These are phyloP conservation scores for Scaptomyza tumidula DNA, from an alignment of 2,888 invertebrate species.

Conservation along the genomic window DNA sequence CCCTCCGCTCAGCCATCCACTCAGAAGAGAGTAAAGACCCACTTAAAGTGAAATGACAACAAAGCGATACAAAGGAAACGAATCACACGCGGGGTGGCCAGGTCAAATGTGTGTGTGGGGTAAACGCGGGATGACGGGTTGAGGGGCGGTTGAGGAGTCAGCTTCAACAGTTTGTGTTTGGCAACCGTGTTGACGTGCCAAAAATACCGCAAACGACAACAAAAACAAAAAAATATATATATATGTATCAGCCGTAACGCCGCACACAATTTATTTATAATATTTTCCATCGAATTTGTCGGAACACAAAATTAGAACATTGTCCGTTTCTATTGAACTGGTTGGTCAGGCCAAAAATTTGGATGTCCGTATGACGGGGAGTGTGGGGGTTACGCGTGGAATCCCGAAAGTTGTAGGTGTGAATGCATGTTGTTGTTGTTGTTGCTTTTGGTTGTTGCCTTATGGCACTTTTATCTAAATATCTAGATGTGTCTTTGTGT, in stretches of 20 bases:
- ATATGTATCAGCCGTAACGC: constrained; percentile 28
- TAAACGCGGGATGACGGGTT: background rate
- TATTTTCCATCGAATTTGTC: constrained; percentile 56
- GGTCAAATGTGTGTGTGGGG: background rate
- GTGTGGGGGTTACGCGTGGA: background rate
- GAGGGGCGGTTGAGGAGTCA: background rate
- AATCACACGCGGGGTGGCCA: constrained; percentile 7
- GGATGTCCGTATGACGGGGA: background rate
- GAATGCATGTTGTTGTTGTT: background rate
- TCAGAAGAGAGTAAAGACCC: constrained; percentile 35
- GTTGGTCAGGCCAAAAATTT: background rate
- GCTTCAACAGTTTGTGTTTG: background rate
- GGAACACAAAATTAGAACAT: constrained; percentile 53
- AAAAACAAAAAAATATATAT: background rate
- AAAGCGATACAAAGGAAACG: constrained; percentile 39
- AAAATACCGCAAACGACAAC: constrained; percentile 54
- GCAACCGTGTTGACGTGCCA: constrained; percentile 49
- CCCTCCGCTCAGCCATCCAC: background rate
- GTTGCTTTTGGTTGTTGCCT: background rate
- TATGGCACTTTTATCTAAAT: constrained; percentile 25
- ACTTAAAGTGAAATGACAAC: constrained; percentile 58
- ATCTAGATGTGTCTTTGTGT: constrained; percentile 15
- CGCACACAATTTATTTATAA: constrained; percentile 49
- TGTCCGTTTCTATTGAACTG: constrained; percentile 48
- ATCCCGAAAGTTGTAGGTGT: constrained; percentile 9